phyloP scores from a whole-genome alignment of 92 coral and sea anemone species.

The Siderastrea radians region DNA sequence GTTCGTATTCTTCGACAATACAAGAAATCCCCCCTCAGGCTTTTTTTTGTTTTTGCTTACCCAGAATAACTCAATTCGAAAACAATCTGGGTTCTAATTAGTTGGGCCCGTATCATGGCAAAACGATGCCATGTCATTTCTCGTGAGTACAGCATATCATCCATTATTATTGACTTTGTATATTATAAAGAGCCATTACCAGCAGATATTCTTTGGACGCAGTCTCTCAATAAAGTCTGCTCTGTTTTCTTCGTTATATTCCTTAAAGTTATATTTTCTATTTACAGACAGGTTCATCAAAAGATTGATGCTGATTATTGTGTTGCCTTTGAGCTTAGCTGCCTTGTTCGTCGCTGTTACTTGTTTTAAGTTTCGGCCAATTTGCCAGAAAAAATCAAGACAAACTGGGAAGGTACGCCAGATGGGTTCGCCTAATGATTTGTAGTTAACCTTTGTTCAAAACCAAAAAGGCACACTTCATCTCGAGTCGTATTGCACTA shows the following conservation, averaged over 20 bases:
- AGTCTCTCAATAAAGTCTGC: not conserved
- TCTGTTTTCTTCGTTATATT: not conserved
- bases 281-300: conserved; percentile 8
- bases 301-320: not conserved
- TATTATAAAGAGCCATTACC: not conserved
- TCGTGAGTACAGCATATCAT: no score
- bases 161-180: no score
- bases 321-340: conserved; percentile 20
- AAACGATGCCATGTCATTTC: no score
- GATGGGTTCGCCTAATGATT: not conserved
- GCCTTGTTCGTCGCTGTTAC: not conserved
- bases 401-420: not conserved
- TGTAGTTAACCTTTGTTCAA: not conserved
- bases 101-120: no score
- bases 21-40: no score
- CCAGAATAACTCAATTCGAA: no score
- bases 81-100: no score
- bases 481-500: not conserved
- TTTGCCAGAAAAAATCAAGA: not conserved
- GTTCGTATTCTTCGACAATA: no score
- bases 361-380: conserved; percentile 14
- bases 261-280: no score
- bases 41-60: no score
- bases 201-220: not conserved
- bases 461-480: not conserved